Evolutionary conservation across 1,140 invertebrate species (phyloP).

Genomic region (Tetragnatha versicolor): DNA sequence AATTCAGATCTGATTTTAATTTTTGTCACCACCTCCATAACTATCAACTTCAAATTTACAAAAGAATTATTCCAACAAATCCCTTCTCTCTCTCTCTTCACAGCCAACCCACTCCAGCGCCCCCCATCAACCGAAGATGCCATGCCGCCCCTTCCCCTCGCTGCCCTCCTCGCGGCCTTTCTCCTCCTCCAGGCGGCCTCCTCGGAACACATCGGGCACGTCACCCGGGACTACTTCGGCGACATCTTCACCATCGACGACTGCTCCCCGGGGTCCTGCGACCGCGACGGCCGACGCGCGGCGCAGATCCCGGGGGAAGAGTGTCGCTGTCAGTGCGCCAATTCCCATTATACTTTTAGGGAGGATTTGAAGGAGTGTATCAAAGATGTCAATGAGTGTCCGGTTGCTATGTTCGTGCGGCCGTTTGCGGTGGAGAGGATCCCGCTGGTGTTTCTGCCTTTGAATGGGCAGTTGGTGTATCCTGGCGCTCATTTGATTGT

Average conservation of each 20-base stretch:
- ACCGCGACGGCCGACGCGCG: conserved; percentile 8
- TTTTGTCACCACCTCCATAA: too few relatives aligned
- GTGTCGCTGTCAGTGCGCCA: conserved; percentile 70
- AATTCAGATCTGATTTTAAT: too few relatives aligned
- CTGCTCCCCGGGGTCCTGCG: neutral
- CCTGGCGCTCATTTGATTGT: conserved; percentile 84
- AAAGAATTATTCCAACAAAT: too few relatives aligned
- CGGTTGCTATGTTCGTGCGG: conserved; percentile 79
- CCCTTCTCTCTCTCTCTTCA: too few relatives aligned
- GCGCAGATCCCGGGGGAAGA: conserved; percentile 40
- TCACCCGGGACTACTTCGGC: conserved; percentile 53
- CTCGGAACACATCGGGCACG: conserved; percentile 31
- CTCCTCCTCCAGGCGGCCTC: neutral
- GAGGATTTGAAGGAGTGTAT: conserved; percentile 76
- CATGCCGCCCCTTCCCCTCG: too few relatives aligned
- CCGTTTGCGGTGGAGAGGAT: conserved; percentile 77
- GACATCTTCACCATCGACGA: conserved; percentile 45
- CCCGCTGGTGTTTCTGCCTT: conserved; percentile 83
- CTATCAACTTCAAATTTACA: too few relatives aligned
- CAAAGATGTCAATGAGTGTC: conserved; percentile 81
- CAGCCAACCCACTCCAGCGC: too few relatives aligned
- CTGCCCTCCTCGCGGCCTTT: too few relatives aligned
- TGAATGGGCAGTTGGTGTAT: conserved; percentile 84
- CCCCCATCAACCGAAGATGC: too few relatives aligned
- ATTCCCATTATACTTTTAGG: conserved; percentile 71